Evolutionary conservation across 1,140 invertebrate genomes (phyloP), one percentile per base, ranked within the genome.

Genomic region (Homarus americanus): DNA sequence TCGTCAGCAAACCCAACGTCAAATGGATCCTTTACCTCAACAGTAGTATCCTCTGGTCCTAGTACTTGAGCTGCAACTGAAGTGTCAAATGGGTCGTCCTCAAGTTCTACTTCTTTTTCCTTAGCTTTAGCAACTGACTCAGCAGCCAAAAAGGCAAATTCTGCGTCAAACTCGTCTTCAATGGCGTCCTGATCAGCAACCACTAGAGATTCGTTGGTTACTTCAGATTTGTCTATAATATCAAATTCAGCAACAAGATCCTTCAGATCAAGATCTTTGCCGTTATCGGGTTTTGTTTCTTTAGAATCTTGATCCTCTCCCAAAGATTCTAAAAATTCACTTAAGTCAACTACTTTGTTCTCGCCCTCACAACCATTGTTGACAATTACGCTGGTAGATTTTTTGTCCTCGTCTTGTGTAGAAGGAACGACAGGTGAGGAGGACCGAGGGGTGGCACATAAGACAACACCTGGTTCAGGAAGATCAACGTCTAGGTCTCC

Each of bases 1-100:
- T 91, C 58, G 63, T 97, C 96, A 0, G 96, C 97, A 94, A 97
- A 97, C 75, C 96, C 96, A 15, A 97, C 98, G 93, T 98, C 97
- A 93, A 98, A 98, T 0, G 97, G 97, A 95, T 98, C 97, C 87
- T 95, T 95, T 58, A 93, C 93, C 66, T 92, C 92, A 44, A 87
- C 84, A 36, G 82, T 32, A 49, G 83, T 69, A 44, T 92, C 91
- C 9, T 91, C 91, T 63, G 87, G 75, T 32, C 92, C 93, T 72
- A 93, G 90, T 2, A 92, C 91, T 17, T 82, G 88, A 69, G 79
- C 78, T 83, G 91, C 93, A 38, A 80, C 91, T 32, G 93, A 92
- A 20, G 93, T 94, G 53, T 94, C 93, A 76, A 94, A 94, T 36
- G 93, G 93, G 73, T 94, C 93, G 76, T 93, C 88, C 63, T 93